phyloP scores from a whole-genome alignment of 2,797 vertebrate genomes.

The Falco columbarius region DNA sequence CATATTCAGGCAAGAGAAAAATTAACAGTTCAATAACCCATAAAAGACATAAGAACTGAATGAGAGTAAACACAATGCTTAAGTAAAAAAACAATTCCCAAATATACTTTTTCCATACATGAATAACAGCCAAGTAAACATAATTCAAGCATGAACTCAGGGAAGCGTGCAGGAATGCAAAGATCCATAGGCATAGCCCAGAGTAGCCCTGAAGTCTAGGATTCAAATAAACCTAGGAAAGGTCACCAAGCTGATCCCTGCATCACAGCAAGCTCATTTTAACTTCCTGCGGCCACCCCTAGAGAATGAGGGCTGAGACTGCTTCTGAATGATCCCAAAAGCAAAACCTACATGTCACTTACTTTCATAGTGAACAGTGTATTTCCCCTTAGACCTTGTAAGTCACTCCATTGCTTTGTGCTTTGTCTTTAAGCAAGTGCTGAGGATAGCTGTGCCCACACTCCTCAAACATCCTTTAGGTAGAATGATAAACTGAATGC shows the following conservation, averaged over 20 bases:
- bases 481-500: background rate
- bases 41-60: background rate
- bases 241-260: background rate
- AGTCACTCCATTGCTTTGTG: background rate
- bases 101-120: background rate
- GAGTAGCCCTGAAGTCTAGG: background rate
- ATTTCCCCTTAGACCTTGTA: background rate
- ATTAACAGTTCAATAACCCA: background rate
- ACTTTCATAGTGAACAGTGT: background rate
- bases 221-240: slow-evolving; percentile 9
- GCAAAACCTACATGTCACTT: background rate
- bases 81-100: background rate
- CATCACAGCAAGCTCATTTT: background rate
- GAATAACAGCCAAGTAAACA: background rate
- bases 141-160: background rate
- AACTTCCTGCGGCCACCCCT: background rate
- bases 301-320: background rate
- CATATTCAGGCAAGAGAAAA: background rate
- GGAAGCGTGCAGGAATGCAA: background rate
- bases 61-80: background rate
- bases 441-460: background rate
- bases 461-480: background rate
- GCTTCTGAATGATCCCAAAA: background rate
- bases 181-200: background rate
- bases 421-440: background rate